Percentiles rank a stretch among this genome's conserved stretches.
phyloP scores from a whole-genome alignment of 2,113 vertebrate genomes.

The Calidris pygmaea region DNA sequence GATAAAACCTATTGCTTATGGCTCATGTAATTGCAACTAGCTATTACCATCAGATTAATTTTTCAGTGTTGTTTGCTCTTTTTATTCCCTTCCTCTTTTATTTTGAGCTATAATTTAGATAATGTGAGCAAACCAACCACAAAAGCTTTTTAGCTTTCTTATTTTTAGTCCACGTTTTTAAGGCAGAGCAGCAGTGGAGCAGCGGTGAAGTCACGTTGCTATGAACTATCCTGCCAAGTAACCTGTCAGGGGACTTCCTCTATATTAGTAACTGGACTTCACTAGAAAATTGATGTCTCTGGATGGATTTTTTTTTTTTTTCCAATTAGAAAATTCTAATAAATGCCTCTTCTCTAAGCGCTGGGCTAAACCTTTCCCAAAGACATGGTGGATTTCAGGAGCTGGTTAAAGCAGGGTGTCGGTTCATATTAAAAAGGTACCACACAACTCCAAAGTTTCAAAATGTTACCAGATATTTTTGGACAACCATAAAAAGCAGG shows the following conservation, averaged over 20 bases:
- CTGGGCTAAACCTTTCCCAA: background rate
- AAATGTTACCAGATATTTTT: background rate
- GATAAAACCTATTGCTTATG: background rate
- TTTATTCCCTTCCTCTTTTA: background rate
- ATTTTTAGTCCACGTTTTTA: background rate
- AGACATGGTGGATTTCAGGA: background rate
- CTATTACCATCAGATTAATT: background rate
- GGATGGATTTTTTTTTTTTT: fast-evolving
- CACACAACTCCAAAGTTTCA: background rate
- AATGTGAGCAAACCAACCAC: background rate
- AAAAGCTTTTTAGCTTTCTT: background rate
- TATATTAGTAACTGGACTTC: background rate
- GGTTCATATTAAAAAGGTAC: background rate
- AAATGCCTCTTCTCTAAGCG: background rate
- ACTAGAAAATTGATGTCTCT: background rate
- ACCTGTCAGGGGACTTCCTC: background rate
- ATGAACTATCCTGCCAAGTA: background rate
- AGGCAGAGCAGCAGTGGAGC: background rate
- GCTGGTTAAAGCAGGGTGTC: background rate
- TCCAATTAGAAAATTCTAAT: background rate
- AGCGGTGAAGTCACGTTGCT: background rate
- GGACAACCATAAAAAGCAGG: background rate
- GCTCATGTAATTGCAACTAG: background rate
- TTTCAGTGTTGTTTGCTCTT: background rate
- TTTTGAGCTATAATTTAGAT: background rate